phyloP scores from a whole-genome alignment of 1,140 invertebrate species.

The Neodiprion fabricii region DNA sequence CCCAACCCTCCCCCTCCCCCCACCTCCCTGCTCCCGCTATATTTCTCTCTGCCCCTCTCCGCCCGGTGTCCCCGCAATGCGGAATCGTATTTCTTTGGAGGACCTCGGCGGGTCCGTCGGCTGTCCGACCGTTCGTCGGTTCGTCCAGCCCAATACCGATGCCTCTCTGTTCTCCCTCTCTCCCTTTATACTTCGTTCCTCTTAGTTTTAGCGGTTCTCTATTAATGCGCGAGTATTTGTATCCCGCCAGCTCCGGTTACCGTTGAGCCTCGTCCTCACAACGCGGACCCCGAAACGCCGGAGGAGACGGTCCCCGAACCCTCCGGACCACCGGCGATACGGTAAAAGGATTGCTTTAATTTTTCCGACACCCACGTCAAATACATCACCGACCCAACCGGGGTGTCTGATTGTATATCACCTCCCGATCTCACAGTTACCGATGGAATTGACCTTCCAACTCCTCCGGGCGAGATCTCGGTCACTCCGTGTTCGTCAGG shows the following conservation, averaged over 20 bases:
- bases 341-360: slow-evolving; percentile 58
- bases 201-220: slow-evolving; percentile 38
- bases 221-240: slow-evolving; percentile 59
- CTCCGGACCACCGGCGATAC: slow-evolving; percentile 13
- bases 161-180: slow-evolving; percentile 2
- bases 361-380: slow-evolving; percentile 55
- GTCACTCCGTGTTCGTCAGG: no score
- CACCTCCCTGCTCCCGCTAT: slow-evolving; percentile 26
- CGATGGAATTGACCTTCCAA: no score
- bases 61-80: slow-evolving; percentile 38
- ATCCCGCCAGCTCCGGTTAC: slow-evolving; percentile 57
- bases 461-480: no score
- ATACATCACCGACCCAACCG: slow-evolving; percentile 48
- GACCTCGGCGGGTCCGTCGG: slow-evolving; percentile 19
- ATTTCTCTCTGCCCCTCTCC: slow-evolving; percentile 25
- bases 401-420: slow-evolving; percentile 48
- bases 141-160: slow-evolving; percentile 11
- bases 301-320: background rate
- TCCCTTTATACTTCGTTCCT: slow-evolving; percentile 10
- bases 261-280: slow-evolving; percentile 31
- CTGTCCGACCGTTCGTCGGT: slow-evolving; percentile 3
- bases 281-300: slow-evolving; percentile 20
- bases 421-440: background rate
- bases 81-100: slow-evolving; percentile 54
- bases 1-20: slow-evolving; percentile 43